These are phyloP conservation scores for Peucedramus taeniatus DNA, from an alignment of 2,113 vertebrate genomes.

Conservation along the genomic window DNA sequence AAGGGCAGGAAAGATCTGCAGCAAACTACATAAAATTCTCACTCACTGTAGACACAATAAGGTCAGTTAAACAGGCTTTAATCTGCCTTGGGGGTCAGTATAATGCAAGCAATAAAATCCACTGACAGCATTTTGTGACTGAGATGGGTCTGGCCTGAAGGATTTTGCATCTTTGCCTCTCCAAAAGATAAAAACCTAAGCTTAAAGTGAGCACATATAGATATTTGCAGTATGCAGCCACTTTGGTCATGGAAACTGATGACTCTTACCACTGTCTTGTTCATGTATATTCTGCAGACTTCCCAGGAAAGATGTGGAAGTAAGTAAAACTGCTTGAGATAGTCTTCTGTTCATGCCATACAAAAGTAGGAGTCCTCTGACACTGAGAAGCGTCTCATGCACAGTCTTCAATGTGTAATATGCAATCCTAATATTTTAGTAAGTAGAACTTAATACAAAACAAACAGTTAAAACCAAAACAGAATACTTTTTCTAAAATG, in stretches of 20 bases:
- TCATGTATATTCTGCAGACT: not conserved
- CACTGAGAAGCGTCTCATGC: not conserved
- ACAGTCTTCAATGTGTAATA: not conserved
- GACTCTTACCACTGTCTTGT: not conserved
- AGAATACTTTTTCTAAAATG: not conserved
- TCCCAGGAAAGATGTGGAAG: not conserved
- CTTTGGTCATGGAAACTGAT: not conserved
- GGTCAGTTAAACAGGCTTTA: not conserved
- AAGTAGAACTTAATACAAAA: not conserved
- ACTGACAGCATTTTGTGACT: not conserved
- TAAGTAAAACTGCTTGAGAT: not conserved
- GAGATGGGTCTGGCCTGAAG: not conserved
- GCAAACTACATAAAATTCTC: not conserved
- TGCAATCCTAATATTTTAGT: not conserved
- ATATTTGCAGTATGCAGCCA: not conserved
- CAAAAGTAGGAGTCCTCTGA: not conserved
- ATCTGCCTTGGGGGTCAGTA: not conserved
- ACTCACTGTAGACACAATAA: not conserved
- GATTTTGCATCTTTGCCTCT: not conserved
- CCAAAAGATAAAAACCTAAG: not conserved
- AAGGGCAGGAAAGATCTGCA: not conserved
- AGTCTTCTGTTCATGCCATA: slow-evolving; percentile 15
- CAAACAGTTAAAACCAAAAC: not conserved
- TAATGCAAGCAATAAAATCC: not conserved
- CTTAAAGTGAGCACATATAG: not conserved